These are phyloP conservation scores for Saguinus midas DNA, from an alignment of 2,113 vertebrate genomes.

Conservation along the genomic window DNA sequence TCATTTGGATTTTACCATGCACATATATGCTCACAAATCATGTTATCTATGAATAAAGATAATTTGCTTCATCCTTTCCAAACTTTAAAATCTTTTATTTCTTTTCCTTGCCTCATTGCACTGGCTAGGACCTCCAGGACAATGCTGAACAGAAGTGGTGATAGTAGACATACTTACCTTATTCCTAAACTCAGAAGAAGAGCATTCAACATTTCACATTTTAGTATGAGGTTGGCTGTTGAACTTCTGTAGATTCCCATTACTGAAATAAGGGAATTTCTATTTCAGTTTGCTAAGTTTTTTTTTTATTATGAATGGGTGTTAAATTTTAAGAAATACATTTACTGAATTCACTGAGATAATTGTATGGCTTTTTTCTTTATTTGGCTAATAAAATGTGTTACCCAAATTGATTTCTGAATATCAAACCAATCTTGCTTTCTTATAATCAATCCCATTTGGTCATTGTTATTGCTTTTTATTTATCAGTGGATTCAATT, in stretches of 20 bases:
- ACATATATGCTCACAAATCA: not conserved
- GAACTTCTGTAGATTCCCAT: not conserved
- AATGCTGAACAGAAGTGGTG: not conserved
- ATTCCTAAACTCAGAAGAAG: not conserved
- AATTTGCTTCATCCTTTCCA: conserved; percentile 5
- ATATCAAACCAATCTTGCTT: not conserved
- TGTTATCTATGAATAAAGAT: not conserved
- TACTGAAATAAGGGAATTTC: not conserved
- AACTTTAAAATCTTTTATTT: not conserved
- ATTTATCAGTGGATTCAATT: not conserved
- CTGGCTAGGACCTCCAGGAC: not conserved
- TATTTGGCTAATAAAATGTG: not conserved
- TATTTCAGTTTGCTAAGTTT: not conserved
- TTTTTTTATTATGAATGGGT: not conserved
- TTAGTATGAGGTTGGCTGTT: not conserved
- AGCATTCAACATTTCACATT: not conserved
- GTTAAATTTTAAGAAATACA: not conserved
- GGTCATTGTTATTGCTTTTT: not conserved
- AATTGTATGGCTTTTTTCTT: not conserved
- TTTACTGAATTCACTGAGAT: not conserved
- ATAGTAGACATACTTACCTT: not conserved
- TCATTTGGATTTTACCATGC: not conserved
- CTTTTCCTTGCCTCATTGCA: not conserved
- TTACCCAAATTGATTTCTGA: not conserved
- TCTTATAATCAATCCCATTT: not conserved